Conservation (phyloP, 1,140 invertebrate species). For the Apis dorsata region DNA sequence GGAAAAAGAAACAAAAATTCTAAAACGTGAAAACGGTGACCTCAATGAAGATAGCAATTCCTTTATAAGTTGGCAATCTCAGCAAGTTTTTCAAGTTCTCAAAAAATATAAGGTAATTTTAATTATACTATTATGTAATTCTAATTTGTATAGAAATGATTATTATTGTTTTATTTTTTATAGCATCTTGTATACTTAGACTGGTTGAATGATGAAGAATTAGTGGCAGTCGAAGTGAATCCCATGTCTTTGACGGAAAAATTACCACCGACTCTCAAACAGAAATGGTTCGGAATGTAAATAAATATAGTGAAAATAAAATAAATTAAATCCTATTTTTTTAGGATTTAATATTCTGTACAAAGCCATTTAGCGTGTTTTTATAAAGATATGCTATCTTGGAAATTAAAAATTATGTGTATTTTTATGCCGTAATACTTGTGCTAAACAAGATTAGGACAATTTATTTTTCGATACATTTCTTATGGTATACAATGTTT, state of each 20-base stretch:
- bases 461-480: slow-evolving; percentile 37
- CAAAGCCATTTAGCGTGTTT: not conserved
- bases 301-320: slow-evolving; percentile 61
- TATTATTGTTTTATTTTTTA: slow-evolving; percentile 60
- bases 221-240: slow-evolving; percentile 86
- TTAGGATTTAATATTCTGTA: not conserved
- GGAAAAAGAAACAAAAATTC: slow-evolving; percentile 73
- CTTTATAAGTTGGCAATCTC: slow-evolving; percentile 67
- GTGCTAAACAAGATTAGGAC: not conserved
- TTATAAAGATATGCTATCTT: not conserved
- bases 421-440: not conserved
- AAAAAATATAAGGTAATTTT: slow-evolving; percentile 80
- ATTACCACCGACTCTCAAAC: slow-evolving; percentile 82
- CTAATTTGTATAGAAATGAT: not conserved
- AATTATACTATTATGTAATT: slow-evolving; percentile 1
- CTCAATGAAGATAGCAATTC: slow-evolving; percentile 73
- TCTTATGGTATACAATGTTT: not conserved
- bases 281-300: slow-evolving; percentile 83
- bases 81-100: slow-evolving; percentile 74
- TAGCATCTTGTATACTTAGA: slow-evolving; percentile 85
- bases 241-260: slow-evolving; percentile 82
- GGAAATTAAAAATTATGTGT: not conserved
- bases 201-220: slow-evolving; percentile 81
- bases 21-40: slow-evolving; percentile 73
- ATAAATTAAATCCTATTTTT: not conserved